A percentile compares a stretch with the other conserved stretches of the same genome.
phyloP scores from a whole-genome alignment of 2,113 vertebrate genomes.

The Macaca mulatta region DNA sequence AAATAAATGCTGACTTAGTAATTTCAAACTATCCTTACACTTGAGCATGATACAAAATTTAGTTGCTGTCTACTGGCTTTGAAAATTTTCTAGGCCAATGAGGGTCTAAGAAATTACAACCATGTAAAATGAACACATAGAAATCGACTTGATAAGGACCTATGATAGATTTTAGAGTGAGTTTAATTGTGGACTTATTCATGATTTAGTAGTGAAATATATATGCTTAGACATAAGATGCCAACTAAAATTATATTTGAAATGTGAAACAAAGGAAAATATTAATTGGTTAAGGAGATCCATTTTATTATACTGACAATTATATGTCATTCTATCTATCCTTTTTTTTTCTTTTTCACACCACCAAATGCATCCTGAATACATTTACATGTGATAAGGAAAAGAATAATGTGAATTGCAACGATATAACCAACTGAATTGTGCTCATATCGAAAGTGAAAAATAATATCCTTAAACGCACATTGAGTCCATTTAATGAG shows the following conservation, averaged over 20 bases:
- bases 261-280: conserved; percentile 61
- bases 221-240: conserved; percentile 50
- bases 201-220: not conserved
- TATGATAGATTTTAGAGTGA: not conserved
- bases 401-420: conserved; percentile 36
- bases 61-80: conserved; percentile 40
- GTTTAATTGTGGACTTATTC: not conserved
- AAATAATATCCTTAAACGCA: conserved; percentile 33
- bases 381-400: conserved; percentile 48
- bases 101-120: conserved; percentile 51
- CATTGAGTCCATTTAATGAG: conserved; percentile 41
- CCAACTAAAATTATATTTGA: conserved; percentile 46
- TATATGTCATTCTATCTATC: conserved; percentile 16
- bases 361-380: conserved; percentile 43
- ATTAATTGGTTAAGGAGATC: conserved; percentile 44
- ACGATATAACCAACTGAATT: not conserved
- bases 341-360: not conserved
- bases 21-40: not conserved
- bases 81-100: not conserved
- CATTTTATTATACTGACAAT: conserved; percentile 59
- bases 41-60: conserved; percentile 26
- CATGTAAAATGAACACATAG: conserved; percentile 26
- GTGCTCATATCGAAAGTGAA: conserved; percentile 45
- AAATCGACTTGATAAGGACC: not conserved
- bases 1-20: not conserved